Evolutionary conservation across 2,797 vertebrate species (phyloP).

Genomic region (Ataeniobius toweri): DNA sequence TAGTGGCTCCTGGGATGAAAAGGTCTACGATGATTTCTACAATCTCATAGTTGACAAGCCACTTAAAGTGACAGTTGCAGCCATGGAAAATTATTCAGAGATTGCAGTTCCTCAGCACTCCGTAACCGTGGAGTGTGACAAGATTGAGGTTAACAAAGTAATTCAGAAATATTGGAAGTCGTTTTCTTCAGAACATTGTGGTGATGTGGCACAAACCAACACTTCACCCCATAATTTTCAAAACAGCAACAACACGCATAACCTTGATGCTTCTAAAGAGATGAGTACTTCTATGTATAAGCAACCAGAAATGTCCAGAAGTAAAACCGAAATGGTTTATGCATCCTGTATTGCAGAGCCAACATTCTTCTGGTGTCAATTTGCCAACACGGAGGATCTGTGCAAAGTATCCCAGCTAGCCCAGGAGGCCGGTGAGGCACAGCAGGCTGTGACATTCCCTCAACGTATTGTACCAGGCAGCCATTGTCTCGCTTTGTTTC

Average conservation of each 20-base stretch:
- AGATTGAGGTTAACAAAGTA: slow-evolving; percentile 68
- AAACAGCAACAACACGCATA: not conserved
- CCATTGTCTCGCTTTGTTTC: slow-evolving; percentile 83
- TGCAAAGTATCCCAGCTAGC: slow-evolving; percentile 62
- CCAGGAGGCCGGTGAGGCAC: slow-evolving; percentile 71
- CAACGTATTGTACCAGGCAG: slow-evolving; percentile 70
- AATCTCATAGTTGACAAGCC: slow-evolving; percentile 76
- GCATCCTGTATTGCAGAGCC: slow-evolving; percentile 80
- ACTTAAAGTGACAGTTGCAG: slow-evolving; percentile 77
- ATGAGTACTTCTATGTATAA: slow-evolving; percentile 38
- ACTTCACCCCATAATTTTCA: not conserved
- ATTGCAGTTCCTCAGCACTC: slow-evolving; percentile 70
- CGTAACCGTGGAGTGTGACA: slow-evolving; percentile 79
- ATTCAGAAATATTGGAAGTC: slow-evolving; percentile 80
- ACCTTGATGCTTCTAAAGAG: not conserved
- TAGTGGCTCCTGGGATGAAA: slow-evolving; percentile 79
- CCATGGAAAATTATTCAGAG: slow-evolving; percentile 44
- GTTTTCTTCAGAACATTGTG: not conserved
- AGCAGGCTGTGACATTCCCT: slow-evolving; percentile 6
- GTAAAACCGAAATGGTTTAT: slow-evolving; percentile 71
- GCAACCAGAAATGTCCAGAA: slow-evolving; percentile 46
- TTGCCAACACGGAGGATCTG: slow-evolving; percentile 49
- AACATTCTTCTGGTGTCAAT: slow-evolving; percentile 89
- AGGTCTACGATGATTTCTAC: slow-evolving; percentile 81
- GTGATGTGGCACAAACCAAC: not conserved